Evolutionary conservation across 2,113 vertebrate genomes (phyloP).

Genomic region (Myodes glareolus): DNA sequence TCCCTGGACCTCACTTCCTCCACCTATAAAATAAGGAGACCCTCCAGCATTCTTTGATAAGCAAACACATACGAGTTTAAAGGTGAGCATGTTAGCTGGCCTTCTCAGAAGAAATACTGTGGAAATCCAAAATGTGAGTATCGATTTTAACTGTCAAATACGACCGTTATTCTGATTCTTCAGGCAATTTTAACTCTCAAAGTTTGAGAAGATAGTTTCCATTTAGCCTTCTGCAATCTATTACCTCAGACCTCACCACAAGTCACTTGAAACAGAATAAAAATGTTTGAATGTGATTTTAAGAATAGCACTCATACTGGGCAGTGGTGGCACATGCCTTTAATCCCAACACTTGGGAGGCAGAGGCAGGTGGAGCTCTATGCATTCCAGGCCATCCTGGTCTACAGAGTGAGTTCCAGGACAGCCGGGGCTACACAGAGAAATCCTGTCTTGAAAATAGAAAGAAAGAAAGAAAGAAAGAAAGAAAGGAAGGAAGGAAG

Average conservation of each 20-base stretch:
- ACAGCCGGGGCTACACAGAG: neutral
- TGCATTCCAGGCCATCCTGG: neutral
- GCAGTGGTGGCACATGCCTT: neutral
- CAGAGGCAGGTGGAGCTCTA: neutral
- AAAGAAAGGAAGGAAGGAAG: too few species aligned
- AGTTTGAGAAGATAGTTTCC: neutral
- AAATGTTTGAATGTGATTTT: slow-evolving; percentile 24
- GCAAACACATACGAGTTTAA: neutral
- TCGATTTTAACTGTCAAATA: neutral
- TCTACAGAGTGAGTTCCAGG: neutral
- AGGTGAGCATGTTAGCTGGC: neutral
- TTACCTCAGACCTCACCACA: neutral
- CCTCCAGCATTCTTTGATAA: neutral
- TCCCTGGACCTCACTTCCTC: neutral
- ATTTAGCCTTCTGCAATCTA: neutral
- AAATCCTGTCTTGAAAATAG: neutral
- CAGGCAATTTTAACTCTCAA: neutral
- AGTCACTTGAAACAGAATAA: neutral
- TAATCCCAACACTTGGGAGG: neutral
- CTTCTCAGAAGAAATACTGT: slow-evolving; percentile 21
- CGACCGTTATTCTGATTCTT: neutral
- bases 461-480: neutral
- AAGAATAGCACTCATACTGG: neutral
- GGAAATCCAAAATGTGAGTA: neutral
- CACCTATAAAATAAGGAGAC: neutral